Evolutionary conservation across 2,113 vertebrate genomes (phyloP), one percentile per base, ranked within the genome.

Genomic region (Peromyscus californicus): DNA sequence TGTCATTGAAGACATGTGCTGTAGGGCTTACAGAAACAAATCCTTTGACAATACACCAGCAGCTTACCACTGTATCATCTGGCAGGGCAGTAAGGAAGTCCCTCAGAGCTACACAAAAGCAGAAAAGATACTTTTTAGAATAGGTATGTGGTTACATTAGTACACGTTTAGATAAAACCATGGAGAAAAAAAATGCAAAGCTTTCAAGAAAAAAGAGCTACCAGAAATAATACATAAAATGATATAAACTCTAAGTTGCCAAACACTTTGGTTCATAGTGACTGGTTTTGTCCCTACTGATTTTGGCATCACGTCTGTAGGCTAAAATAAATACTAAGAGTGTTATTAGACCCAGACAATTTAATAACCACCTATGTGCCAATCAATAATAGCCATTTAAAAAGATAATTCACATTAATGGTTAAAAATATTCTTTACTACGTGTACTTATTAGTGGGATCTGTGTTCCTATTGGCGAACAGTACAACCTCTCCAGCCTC

Each of bases 121-220:
- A 91, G 57, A 63, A 89, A 89, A 93, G 15, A 84, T 26, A 67
- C 29, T 69, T 89, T 89, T 42, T 48, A 91, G 63, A 94, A 39
- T 11, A 67, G 45, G 21, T 5, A 26, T 33, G n/a, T 67, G 48
- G 31, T 51, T 51, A 33, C 19, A 57, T 72, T n/a, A 3, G 5
- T n/a, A 70, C 15, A 70, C 15, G 24, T 39, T 92, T 59, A 80
- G 42, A 57, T 42, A 85, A 80, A 87, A 87, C 45, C 42, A 72
- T 48, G 24, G 54, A 24, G 54, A 12, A 33, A 54, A 54, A 29
- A 8, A 54, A 33, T 76, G 19, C 31, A 83, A 86, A 88, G 9
- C 36, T 85, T 89, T 90, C 42, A 31, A 79, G 26, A 36, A 39
- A 39, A 76, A 83, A 93, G 90, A 65, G 10, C 15, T n/a, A 61